Evolutionary conservation across 1,140 invertebrate species (phyloP).

Genomic region (Camponotus pennsylvanicus): DNA sequence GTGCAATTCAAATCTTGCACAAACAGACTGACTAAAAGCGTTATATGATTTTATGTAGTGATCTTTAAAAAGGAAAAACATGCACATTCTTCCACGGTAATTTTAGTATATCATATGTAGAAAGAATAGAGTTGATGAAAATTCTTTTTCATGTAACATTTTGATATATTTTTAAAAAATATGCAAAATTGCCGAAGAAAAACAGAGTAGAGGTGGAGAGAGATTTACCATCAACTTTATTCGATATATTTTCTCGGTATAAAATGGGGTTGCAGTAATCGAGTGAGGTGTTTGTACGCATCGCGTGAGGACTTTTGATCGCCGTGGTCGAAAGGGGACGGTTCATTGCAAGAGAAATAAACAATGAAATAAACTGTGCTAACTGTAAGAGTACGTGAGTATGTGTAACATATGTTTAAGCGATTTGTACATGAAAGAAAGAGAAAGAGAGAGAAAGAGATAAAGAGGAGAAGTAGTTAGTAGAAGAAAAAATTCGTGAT

Average conservation of each 20-base stretch:
- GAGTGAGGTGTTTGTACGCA: conserved; percentile 48
- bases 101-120: conserved; percentile 16
- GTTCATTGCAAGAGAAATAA: conserved; percentile 17
- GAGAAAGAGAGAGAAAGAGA: conserved; percentile 50
- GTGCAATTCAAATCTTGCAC: conserved; percentile 13
- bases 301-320: conserved; percentile 21
- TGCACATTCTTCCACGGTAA: conserved; percentile 25
- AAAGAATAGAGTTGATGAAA: conserved; percentile 51
- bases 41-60: conserved; percentile 17
- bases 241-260: conserved; percentile 45
- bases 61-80: conserved; percentile 24
- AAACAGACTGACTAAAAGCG: conserved; percentile 22
- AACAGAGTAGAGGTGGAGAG: not conserved
- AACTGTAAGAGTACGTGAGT: conserved; percentile 33
- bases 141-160: not conserved
- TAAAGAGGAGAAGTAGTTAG: conserved; percentile 37
- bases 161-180: not conserved
- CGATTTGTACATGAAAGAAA: conserved; percentile 71
- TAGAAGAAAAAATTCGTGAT: conserved; percentile 75
- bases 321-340: conserved; percentile 28
- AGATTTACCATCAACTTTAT: conserved; percentile 65
- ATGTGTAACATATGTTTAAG: conserved; percentile 73
- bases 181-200: not conserved
- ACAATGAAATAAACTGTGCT: conserved; percentile 35
- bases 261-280: conserved; percentile 66